phyloP scores from a whole-genome alignment of 2,113 vertebrate genomes.

The Reinhardtius hippoglossoides region DNA sequence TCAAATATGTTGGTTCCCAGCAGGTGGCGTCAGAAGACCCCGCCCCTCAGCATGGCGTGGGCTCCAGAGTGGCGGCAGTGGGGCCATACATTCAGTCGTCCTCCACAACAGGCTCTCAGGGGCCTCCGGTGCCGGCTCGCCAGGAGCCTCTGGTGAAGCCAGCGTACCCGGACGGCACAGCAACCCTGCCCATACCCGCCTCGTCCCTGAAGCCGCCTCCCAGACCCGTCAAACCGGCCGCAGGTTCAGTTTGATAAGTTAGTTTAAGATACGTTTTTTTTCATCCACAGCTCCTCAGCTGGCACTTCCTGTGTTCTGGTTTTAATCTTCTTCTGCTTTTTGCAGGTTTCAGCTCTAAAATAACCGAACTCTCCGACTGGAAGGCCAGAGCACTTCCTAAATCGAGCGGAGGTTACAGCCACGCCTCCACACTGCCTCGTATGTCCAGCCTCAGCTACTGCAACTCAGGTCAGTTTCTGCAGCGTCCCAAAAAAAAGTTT shows the following conservation, averaged over 20 bases:
- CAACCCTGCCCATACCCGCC: conserved; percentile 81
- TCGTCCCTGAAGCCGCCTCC: conserved; percentile 69
- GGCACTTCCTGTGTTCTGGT: conserved; percentile 19
- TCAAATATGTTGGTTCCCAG: neutral
- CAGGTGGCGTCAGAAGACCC: conserved; percentile 79
- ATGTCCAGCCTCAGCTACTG: conserved; percentile 72
- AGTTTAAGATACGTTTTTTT: neutral
- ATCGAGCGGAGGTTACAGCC: conserved; percentile 66
- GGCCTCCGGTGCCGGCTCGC: conserved; percentile 84
- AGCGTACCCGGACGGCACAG: conserved; percentile 84
- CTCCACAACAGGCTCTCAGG: conserved; percentile 72
- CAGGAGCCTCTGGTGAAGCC: conserved; percentile 89
- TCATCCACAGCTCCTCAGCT: neutral
- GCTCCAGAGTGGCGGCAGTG: conserved; percentile 92
- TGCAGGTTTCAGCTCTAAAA: conserved; percentile 61
- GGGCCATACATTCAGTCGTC: conserved; percentile 93
- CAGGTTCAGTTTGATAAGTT: conserved; percentile 47
- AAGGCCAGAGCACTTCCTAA: conserved; percentile 65
- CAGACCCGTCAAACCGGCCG: conserved; percentile 65
- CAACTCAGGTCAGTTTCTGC: conserved; percentile 45
- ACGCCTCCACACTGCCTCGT: conserved; percentile 78
- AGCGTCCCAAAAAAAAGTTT: neutral
- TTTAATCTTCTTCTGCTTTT: conserved; percentile 18
- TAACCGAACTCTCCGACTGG: conserved; percentile 81
- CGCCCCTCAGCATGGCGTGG: conserved; percentile 78